A percentile compares a stretch with the other conserved stretches of the same genome.
Evolutionary conservation across 2,797 vertebrate species (phyloP).

Genomic region (Lates japonicus): DNA sequence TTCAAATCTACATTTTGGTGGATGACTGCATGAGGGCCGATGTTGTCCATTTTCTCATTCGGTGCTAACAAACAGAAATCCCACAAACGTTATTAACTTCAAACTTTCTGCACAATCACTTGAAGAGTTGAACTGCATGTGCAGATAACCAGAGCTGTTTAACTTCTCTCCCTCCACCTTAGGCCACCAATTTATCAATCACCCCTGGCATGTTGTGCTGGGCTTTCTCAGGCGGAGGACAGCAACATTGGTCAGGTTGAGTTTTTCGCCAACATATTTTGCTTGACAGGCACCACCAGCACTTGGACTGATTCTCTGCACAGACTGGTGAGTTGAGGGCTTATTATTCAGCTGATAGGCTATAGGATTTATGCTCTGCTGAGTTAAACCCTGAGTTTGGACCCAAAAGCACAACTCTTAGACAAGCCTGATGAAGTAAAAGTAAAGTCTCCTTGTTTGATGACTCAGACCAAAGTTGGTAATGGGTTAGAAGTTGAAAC

Average conservation of each 20-base stretch:
- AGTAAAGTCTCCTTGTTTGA: neutral
- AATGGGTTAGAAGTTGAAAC: no score
- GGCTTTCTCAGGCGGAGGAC: constrained; percentile 17
- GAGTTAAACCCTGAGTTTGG: neutral
- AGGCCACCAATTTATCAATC: no score
- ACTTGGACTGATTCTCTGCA: neutral
- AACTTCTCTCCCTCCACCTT: no score
- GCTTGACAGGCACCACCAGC: neutral
- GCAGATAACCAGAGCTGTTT: no score
- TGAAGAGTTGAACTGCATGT: no score
- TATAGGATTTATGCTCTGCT: neutral
- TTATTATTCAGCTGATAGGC: neutral
- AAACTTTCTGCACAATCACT: no score
- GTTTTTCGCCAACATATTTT: neutral
- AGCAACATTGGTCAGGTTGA: constrained; percentile 3
- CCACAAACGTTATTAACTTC: no score
- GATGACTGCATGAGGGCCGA: no score
- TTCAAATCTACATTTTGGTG: no score
- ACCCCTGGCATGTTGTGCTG: neutral
- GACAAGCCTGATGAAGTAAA: neutral
- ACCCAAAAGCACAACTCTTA: neutral
- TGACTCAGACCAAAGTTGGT: neutral
- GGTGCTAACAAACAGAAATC: no score
- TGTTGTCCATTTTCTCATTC: no score
- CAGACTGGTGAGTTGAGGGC: neutral